Conservation (phyloP, 2,113 vertebrate species). For the Cinclus cinclus region DNA sequence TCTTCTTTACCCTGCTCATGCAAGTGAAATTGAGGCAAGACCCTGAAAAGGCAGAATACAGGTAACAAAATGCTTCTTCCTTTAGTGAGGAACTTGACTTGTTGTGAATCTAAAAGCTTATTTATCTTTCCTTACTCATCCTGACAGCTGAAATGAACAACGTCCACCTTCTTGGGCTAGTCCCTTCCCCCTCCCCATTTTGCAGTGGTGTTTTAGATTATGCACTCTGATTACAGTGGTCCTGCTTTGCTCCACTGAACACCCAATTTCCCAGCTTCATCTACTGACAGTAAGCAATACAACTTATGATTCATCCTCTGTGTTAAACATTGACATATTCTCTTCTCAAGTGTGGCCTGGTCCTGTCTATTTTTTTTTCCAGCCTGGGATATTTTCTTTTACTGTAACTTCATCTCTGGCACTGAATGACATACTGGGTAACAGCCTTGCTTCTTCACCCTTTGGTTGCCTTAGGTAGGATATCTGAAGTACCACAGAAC, state of each 20-base stretch:
- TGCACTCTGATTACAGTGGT: neutral
- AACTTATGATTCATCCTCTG: neutral
- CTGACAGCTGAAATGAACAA: constrained; percentile 2
- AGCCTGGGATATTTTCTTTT: neutral
- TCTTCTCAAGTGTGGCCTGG: neutral
- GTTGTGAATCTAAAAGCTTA: neutral
- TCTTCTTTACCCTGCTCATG: neutral
- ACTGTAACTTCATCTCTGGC: neutral
- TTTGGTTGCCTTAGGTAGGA: neutral
- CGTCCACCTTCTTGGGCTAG: neutral
- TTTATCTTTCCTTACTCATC: constrained; percentile 5
- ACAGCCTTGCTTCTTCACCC: neutral
- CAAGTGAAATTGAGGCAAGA: neutral
- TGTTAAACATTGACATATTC: neutral
- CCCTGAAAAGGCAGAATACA: neutral
- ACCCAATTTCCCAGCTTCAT: neutral
- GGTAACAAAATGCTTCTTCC: neutral
- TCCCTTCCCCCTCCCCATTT: neutral
- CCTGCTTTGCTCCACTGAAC: neutral
- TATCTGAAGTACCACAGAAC: neutral
- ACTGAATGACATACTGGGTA: neutral
- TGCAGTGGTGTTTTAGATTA: neutral
- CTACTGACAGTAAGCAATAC: neutral
- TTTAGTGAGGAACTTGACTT: neutral
- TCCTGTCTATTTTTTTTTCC: neutral